A percentile compares a stretch with the other conserved stretches of the same genome.
Evolutionary conservation across 2,797 vertebrate species (phyloP).

Genomic region (Chrysocyon brachyurus): DNA sequence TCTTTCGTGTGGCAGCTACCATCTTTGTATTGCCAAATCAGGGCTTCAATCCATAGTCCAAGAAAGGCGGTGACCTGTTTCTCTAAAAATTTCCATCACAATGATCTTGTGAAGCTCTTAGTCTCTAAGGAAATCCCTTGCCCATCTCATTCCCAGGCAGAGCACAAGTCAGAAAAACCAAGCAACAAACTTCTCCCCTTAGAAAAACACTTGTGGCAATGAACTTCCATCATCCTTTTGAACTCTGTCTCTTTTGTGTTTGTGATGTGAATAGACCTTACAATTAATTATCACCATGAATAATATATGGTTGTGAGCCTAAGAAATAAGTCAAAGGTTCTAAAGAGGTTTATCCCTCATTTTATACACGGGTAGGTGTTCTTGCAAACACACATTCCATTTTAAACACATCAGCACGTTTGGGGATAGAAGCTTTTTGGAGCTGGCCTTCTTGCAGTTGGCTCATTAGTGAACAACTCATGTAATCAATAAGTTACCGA

Average conservation of each 20-base stretch:
- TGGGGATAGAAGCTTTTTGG: slow-evolving; percentile 80
- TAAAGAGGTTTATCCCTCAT: slow-evolving; percentile 63
- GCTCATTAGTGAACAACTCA: slow-evolving; percentile 87
- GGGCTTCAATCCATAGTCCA: not conserved
- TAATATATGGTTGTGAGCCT: slow-evolving; percentile 76
- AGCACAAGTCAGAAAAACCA: slow-evolving; percentile 18
- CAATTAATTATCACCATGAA: slow-evolving; percentile 74
- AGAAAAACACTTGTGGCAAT: not conserved
- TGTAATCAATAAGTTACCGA: slow-evolving; percentile 85
- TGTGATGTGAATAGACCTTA: slow-evolving; percentile 64
- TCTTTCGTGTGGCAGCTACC: not conserved
- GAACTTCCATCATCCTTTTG: slow-evolving; percentile 33
- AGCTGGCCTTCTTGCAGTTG: slow-evolving; percentile 81
- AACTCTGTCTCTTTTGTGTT: slow-evolving; percentile 53
- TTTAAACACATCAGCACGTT: slow-evolving; percentile 84
- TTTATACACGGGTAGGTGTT: slow-evolving; percentile 48
- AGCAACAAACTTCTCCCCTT: not conserved
- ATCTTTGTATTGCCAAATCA: not conserved
- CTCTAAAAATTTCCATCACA: not conserved
- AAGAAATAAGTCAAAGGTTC: slow-evolving; percentile 77
- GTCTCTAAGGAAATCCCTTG: not conserved
- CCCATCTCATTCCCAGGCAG: not conserved
- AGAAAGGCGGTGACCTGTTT: not conserved
- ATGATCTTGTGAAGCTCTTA: not conserved
- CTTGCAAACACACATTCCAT: slow-evolving; percentile 62